Percentiles rank a stretch among this genome's conserved stretches.
phyloP scores from a whole-genome alignment of 2,888 invertebrate species.

The Xestia c-nigrum region DNA sequence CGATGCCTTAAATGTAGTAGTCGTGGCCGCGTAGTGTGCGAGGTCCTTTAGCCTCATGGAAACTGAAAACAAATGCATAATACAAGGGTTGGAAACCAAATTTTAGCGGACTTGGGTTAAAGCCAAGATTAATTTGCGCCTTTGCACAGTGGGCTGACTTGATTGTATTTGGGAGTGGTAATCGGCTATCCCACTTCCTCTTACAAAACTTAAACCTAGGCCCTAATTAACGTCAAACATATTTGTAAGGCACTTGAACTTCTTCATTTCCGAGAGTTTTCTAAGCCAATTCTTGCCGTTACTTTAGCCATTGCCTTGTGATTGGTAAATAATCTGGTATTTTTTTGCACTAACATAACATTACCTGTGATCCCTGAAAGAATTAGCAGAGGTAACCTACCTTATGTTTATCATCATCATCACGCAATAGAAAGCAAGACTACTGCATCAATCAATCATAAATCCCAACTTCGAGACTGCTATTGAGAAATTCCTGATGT shows the following conservation, averaged over 20 bases:
- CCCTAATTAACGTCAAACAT: too few relatives aligned
- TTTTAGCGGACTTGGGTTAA: background rate
- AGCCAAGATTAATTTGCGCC: background rate
- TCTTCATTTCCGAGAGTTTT: too few relatives aligned
- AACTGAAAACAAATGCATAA: conserved; percentile 2
- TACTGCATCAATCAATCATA: background rate
- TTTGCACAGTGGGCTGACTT: background rate
- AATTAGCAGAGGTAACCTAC: background rate
- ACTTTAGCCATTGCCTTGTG: too few relatives aligned
- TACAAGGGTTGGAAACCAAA: background rate
- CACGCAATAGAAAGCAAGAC: too few relatives aligned
- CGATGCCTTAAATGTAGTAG: too few relatives aligned
- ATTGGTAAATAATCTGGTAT: too few relatives aligned
- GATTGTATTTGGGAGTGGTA: background rate
- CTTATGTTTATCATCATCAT: too few relatives aligned
- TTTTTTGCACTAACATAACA: background rate
- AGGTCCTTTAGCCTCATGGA: background rate
- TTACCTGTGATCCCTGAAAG: background rate
- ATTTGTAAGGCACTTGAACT: too few relatives aligned
- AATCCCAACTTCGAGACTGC: background rate
- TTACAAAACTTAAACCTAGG: background rate
- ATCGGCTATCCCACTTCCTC: background rate
- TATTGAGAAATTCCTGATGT: background rate
- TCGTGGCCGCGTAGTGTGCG: background rate
- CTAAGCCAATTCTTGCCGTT: too few relatives aligned